phyloP scores from a whole-genome alignment of 1,140 invertebrate genomes.

The Probaryconus sp. region DNA sequence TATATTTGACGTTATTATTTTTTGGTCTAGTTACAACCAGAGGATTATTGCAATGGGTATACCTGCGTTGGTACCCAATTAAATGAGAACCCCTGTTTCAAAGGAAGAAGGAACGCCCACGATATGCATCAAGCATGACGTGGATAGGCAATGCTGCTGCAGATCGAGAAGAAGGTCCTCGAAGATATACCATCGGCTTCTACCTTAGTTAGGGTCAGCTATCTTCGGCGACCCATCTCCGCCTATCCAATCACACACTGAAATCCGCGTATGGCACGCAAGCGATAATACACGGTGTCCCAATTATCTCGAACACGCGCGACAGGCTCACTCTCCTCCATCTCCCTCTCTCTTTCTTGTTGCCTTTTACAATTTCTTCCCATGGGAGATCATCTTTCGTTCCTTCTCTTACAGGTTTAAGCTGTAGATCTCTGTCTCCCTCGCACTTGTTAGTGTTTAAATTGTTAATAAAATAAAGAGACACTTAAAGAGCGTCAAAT shows the following conservation, averaged over 20 bases:
- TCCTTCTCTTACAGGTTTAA: too few relatives aligned
- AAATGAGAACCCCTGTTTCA: slow-evolving; percentile 61
- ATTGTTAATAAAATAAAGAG: too few relatives aligned
- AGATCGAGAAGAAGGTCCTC: slow-evolving; percentile 77
- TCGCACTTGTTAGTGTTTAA: too few relatives aligned
- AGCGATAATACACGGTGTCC: slow-evolving; percentile 70
- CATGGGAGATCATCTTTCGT: too few relatives aligned
- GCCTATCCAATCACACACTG: slow-evolving; percentile 78
- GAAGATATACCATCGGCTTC: slow-evolving; percentile 73
- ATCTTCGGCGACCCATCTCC: slow-evolving; percentile 78
- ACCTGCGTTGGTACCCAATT: slow-evolving; percentile 51
- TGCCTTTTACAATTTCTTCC: too few relatives aligned
- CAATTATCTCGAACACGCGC: slow-evolving; percentile 70
- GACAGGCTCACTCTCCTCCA: slow-evolving; percentile 56
- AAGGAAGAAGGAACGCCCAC: slow-evolving; percentile 76
- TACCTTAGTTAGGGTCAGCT: slow-evolving; percentile 76
- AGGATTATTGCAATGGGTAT: too few relatives aligned
- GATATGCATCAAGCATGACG: slow-evolving; percentile 77
- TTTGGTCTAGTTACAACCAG: too few relatives aligned
- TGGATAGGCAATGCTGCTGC: slow-evolving; percentile 75
- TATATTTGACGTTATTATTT: too few relatives aligned
- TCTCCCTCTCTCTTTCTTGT: too few relatives aligned
- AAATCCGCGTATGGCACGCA: slow-evolving; percentile 68
- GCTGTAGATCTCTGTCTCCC: too few relatives aligned
- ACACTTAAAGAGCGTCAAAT: too few relatives aligned